Evolutionary conservation across 2,113 vertebrate genomes (phyloP).

Genomic region (Rhipidura dahli): DNA sequence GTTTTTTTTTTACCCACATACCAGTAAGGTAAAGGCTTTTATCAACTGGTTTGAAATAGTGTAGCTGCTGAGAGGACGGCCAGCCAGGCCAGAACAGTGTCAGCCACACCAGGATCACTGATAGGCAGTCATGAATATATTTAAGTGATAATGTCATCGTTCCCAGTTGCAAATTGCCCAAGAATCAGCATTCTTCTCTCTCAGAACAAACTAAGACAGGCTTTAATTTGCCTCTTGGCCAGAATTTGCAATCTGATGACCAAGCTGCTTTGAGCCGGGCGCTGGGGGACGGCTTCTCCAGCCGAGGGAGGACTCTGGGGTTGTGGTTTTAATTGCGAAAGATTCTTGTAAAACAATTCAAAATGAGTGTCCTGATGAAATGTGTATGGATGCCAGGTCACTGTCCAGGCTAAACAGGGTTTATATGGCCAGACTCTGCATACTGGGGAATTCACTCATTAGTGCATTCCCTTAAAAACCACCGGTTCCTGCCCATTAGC

Average conservation of each 20-base stretch:
- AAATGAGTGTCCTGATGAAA: conserved; percentile 20
- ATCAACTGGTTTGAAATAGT: background rate
- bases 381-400: background rate
- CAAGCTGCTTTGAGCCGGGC: background rate
- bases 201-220: background rate
- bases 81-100: background rate
- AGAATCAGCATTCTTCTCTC: background rate
- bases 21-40: background rate
- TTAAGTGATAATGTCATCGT: background rate
- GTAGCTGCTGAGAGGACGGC: background rate
- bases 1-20: background rate
- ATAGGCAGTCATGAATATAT: background rate
- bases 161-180: background rate
- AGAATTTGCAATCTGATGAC: conserved; percentile 14
- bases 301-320: background rate
- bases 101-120: background rate
- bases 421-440: background rate
- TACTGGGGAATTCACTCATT: conserved; percentile 26
- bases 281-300: background rate
- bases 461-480: background rate
- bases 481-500: background rate
- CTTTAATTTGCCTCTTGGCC: background rate
- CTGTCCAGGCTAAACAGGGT: background rate
- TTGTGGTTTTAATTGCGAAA: conserved; percentile 32
- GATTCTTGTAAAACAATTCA: conserved; percentile 32